phyloP scores from a whole-genome alignment of 2,797 vertebrate species.

The Sebastes oblongus region DNA sequence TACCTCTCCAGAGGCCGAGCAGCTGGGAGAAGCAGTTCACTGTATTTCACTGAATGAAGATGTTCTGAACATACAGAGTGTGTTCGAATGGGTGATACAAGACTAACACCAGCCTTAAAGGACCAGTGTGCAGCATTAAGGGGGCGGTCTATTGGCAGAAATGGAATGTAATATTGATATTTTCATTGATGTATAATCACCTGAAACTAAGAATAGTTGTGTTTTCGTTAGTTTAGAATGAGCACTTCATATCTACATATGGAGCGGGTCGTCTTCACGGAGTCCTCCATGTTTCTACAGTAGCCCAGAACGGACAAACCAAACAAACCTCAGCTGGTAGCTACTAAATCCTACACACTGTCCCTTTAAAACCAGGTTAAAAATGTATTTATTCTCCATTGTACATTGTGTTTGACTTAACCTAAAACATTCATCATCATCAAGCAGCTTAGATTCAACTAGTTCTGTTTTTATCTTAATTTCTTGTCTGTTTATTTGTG shows the following conservation, averaged over 20 bases:
- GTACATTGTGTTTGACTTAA: background rate
- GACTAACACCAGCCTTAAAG: background rate
- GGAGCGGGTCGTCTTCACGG: too few relatives aligned
- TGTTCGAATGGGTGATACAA: background rate
- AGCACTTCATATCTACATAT: too few relatives aligned
- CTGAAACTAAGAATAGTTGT: too few relatives aligned
- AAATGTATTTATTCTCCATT: background rate
- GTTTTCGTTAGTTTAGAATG: too few relatives aligned
- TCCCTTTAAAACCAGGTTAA: background rate
- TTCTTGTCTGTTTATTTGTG: background rate
- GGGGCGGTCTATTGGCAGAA: too few relatives aligned
- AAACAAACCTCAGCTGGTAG: too few relatives aligned
- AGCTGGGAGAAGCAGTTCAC: background rate
- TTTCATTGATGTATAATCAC: too few relatives aligned
- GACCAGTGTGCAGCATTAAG: background rate
- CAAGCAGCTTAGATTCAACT: background rate
- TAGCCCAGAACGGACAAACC: too few relatives aligned
- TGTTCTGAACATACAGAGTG: background rate
- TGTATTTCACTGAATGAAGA: slow-evolving; percentile 6
- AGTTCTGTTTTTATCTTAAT: too few relatives aligned
- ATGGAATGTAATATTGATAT: too few relatives aligned
- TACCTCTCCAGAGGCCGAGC: slow-evolving; percentile 29
- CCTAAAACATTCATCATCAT: background rate
- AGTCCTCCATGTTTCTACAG: too few relatives aligned
- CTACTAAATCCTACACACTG: background rate